Base-by-base conservation (phyloP, 1,140 invertebrate species). In the Chymomyza costata region DNA sequence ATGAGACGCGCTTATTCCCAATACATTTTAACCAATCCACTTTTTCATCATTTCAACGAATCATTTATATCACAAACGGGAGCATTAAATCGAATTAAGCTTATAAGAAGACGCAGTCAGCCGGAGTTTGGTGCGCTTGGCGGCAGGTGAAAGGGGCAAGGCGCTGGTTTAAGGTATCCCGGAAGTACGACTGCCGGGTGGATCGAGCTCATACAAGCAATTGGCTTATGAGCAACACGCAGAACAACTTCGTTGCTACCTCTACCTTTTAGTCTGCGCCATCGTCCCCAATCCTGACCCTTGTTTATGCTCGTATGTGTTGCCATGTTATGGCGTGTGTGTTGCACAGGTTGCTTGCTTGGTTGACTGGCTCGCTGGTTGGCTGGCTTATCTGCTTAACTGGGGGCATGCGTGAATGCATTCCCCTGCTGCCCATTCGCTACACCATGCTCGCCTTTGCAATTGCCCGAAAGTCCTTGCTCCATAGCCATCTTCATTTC, bases 31-130 rank as follows among this genome's bases (percentile, higher is more conserved):
- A 80, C 73, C 69, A 82, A 82, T 82, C 65, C 71, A 70, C 61
- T 82, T 82, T 82, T 82, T 82, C 71, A 82, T 82, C 80, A 76
- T 82, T 64, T 80, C 73, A 68, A 81, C 73, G 73, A 80, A 73
- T 81, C 73, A 80, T 83, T 83, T 83, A 83, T 83, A 81, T 76
- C 66, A 61, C 81, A 83, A 83, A 76, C 74, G 74, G 81, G 81
- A 83, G 81, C 60, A 76, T 83, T 83, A 83, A 83, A 83, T 83
- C 67, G 69, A 83, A 71, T 83, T 83, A 83, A 83, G 81, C 66
- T 83, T 73, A 83, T 83, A 82, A 76, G 73, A 48, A 43, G 63
- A 56, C 30, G 41, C 55, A 55, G 64, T 60, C 58, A 60, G 59
- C 51, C 52, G 61, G 53, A 58, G 53, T 31, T 39, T 64, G 46